Evolutionary conservation across 2,797 vertebrate species (phyloP).

Genomic region (Eptatretus atami): DNA sequence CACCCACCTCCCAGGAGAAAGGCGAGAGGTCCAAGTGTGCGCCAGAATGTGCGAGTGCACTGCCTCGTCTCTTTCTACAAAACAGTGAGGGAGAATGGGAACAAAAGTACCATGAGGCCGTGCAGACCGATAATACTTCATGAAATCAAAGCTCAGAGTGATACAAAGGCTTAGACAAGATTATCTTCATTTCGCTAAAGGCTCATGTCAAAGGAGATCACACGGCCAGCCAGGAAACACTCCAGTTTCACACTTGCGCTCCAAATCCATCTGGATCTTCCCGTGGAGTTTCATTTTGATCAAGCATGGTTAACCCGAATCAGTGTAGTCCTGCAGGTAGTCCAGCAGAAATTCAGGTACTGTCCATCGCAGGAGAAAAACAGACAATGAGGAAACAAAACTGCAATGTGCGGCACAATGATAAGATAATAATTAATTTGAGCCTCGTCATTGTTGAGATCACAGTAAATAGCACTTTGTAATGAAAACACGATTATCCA

Average conservation of each 20-base stretch:
- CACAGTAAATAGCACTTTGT: too few species aligned
- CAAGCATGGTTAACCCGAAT: conserved; percentile 62
- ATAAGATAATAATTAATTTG: too few species aligned
- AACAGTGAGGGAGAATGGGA: too few species aligned
- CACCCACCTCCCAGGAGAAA: conserved; percentile 89
- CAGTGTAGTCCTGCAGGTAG: conserved; percentile 88
- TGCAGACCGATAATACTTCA: too few species aligned
- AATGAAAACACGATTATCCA: too few species aligned
- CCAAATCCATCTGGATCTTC: conserved; percentile 64
- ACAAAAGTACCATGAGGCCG: too few species aligned
- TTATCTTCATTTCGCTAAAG: neutral
- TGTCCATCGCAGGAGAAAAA: conserved; percentile 11
- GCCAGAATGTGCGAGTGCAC: conserved; percentile 67
- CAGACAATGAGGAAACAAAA: too few species aligned
- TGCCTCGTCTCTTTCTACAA: conserved; percentile 83
- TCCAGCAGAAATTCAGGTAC: conserved; percentile 76
- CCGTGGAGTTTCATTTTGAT: conserved; percentile 89
- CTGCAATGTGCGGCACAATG: too few species aligned
- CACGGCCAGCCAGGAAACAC: conserved; percentile 83
- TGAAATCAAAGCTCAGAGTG: too few species aligned
- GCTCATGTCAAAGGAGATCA: conserved; percentile 15
- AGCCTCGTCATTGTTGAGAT: too few species aligned
- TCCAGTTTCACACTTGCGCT: conserved; percentile 82
- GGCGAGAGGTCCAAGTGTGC: conserved; percentile 76
- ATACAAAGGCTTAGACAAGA: neutral